Conservation (phyloP, 2,113 vertebrate species). For the Colius striatus region DNA sequence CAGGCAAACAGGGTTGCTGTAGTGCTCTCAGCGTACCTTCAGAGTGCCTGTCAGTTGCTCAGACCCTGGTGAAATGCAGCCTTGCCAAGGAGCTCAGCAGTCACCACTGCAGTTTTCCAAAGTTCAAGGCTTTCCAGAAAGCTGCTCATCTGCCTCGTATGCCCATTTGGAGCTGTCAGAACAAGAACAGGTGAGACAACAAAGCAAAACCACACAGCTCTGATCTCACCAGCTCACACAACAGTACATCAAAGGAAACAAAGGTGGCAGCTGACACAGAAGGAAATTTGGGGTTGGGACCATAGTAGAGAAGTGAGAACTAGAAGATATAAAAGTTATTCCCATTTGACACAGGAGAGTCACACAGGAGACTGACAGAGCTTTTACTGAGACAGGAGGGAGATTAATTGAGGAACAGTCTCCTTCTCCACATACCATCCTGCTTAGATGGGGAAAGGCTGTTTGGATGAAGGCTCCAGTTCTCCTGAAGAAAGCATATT, state of each 20-base stretch:
- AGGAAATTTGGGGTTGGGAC: neutral
- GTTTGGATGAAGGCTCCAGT: neutral
- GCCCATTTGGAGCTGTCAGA: neutral
- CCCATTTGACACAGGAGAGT: slow-evolving; percentile 4
- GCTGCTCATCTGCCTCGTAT: neutral
- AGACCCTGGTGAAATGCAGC: neutral
- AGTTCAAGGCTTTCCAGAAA: neutral
- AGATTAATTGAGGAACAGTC: neutral
- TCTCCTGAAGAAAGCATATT: slow-evolving; percentile 28
- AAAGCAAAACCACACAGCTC: neutral
- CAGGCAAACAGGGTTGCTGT: neutral
- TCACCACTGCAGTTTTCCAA: neutral
- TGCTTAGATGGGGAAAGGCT: neutral
- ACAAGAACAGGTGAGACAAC: slow-evolving; percentile 24
- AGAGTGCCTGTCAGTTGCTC: neutral
- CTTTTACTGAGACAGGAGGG: neutral
- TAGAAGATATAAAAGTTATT: neutral
- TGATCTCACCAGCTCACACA: neutral
- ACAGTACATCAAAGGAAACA: neutral
- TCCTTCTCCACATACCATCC: slow-evolving; percentile 7
- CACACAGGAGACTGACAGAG: neutral
- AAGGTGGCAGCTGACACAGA: neutral
- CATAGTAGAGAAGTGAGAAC: neutral
- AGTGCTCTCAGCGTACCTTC: neutral
- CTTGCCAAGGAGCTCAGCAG: neutral